Evolutionary conservation across 1,140 invertebrate genomes (phyloP), one percentile per base, ranked within the genome.

Genomic region (Zaprionus kolodkinae): DNA sequence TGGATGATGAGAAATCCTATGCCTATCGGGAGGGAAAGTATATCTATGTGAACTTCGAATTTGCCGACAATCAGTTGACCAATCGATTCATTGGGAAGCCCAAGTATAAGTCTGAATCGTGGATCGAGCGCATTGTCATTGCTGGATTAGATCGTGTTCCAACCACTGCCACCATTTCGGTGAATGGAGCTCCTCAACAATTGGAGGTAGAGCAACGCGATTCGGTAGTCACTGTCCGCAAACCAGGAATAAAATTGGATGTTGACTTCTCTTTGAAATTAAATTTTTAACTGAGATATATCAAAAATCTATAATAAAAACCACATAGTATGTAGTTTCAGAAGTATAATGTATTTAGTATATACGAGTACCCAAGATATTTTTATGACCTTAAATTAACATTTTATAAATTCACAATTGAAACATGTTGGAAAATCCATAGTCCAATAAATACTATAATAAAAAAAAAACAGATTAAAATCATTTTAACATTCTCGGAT

Each of bases 1-100:
- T 99, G 54, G 99, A 99, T 93, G 98, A 99, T 92, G 97, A 97
- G 54, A 95, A 96, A 79, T 96, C 96, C 3, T 98, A 96, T 89
- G 95, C 96, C n/a, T 99, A 99, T 92, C 95, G 95, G 64, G 93
- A 96, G 66, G 97, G 97, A 65, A 94, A 96, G 76, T 97, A 96
- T 92, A 93, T 98, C 27, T 96, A 97, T 91, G 92, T 96, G 9
- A 93, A 94, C 56, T 94, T 97, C 52, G 91, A 93, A 10, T 97
- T 96, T 90, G 93, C 95, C 57, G 93, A 95, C 17, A 95, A 95
- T 62, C 94, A 92, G 55, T 92, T 99, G 59, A 95, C 93, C 1
- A 96, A 96, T 69, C 95, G 91, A 94, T 96, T 93, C 93, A 93
- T 92, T 67, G 73, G 81, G 70, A 77, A 85, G 64, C 88, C 95